phyloP scores from a whole-genome alignment of 23 tunicate genomes.

The Halocynthia aurantium region DNA sequence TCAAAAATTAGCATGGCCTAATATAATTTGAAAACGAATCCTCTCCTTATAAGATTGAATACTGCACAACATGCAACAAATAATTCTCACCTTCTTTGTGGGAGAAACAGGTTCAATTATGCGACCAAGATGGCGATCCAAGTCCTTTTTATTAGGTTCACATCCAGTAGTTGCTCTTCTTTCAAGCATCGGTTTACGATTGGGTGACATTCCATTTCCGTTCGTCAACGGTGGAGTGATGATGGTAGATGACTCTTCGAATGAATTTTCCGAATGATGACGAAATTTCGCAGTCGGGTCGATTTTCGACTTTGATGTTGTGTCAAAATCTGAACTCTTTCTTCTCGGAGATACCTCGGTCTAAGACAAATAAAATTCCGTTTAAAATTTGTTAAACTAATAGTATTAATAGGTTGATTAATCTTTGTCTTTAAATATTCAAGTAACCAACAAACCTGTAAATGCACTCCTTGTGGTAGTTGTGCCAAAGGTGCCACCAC shows the following conservation, averaged over 20 bases:
- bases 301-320: background rate
- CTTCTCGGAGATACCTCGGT: slow-evolving; percentile 2
- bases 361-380: no score
- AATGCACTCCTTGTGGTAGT: no score
- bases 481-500: no score
- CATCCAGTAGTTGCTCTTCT: slow-evolving; percentile 45
- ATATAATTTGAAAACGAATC: background rate
- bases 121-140: background rate
- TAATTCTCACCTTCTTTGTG: background rate
- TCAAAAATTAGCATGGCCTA: background rate
- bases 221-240: background rate
- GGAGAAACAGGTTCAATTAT: background rate
- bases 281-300: background rate
- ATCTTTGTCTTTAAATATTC: no score
- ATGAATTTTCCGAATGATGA: slow-evolving; percentile 17
- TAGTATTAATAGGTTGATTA: no score
- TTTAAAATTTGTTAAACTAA: no score
- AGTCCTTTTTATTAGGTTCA: slow-evolving; percentile 5
- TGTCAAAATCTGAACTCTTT: background rate
- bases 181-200: slow-evolving; percentile 16
- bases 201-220: background rate
- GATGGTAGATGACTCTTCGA: slow-evolving; percentile 1
- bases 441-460: no score
- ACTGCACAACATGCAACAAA: background rate
- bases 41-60: background rate